Evolutionary conservation across 2,113 vertebrate species (phyloP), one percentile per base, ranked within the genome.

Genomic region (Epinephelus fuscoguttatus): DNA sequence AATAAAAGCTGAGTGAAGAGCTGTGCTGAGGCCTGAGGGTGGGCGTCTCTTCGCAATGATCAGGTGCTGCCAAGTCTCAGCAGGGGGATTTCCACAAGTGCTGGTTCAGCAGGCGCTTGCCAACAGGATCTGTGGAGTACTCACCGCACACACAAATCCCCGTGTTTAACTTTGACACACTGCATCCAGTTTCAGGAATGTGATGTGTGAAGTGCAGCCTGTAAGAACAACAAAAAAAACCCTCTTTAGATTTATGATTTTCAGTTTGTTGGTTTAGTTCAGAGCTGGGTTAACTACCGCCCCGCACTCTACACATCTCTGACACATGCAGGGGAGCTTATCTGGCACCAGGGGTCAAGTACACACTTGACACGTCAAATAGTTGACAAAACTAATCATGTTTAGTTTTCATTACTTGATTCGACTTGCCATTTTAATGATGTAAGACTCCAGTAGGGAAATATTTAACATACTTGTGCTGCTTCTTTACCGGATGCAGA

Each of bases 41-140:
- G 64, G 71, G 80, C 7, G 71, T 90, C 74, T 72, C 17, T 45
- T 68, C 19, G 12, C 56, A 42, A 21, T 71, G 60, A 23, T 77
- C 63, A 67, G 80, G 59, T 60, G 27, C 66, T 33, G 66, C 78
- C 77, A 42, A 67, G 82, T 1, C 59, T 85, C 55, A 74, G 55
- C 69, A 79, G 40, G 87, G 90, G 88, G 83, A 91, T 91, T 93
- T 93, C 91, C 90, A 90, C 78, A 42, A 25, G 30, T 52, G 40
- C 67, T 75, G 66, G 25, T 74, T 64, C 40, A 85, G 47, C 9
- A 52, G 62, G 8, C 57, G 53, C 12, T 25, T 42, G 53, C 80
- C 70, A 88, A 81, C 86, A 88, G 77, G 76, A 88, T 81, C 68
- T 79, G 62, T 71, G n/a, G 33, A 66, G 56, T 14, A 73, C 14